Evolutionary conservation across 1,140 invertebrate species (phyloP).

Genomic region (Chrysoperla carnea): DNA sequence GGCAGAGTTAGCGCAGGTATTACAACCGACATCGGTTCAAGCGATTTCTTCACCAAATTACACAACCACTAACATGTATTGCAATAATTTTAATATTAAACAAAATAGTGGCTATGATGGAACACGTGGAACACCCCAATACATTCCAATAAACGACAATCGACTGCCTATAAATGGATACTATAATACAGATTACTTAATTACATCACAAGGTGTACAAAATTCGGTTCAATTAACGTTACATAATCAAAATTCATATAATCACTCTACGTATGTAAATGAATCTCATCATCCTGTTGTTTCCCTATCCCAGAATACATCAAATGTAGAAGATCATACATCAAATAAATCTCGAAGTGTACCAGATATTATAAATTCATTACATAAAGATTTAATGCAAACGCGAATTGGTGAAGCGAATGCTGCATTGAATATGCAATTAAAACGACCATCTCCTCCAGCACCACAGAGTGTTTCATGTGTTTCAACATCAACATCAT

Average conservation of each 20-base stretch:
- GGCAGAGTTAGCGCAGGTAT: constrained; percentile 62
- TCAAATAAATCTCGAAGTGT: constrained; percentile 42
- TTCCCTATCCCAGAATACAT: background rate
- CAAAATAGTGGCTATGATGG: no score
- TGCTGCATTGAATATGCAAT: constrained; percentile 1
- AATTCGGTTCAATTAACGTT: background rate
- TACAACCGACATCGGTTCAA: constrained; percentile 8
- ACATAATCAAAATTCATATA: background rate
- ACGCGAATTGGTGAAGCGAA: constrained; percentile 26
- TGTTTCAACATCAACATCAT: constrained; percentile 2
- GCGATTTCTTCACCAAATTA: background rate
- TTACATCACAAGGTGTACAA: background rate
- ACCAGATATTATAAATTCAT: constrained; percentile 49
- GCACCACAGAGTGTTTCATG: constrained; percentile 4
- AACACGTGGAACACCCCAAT: no score
- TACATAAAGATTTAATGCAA: constrained; percentile 44
- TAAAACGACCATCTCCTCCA: constrained; percentile 20
- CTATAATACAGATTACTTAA: background rate
- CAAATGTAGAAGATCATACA: background rate
- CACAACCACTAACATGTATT: background rate
- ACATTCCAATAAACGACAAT: background rate
- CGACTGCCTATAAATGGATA: background rate
- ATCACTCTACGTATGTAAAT: constrained; percentile 8
- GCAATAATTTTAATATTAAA: background rate
- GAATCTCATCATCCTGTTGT: constrained; percentile 10